phyloP scores from a whole-genome alignment of 2,888 invertebrate species.

The Nysson spinosus region DNA sequence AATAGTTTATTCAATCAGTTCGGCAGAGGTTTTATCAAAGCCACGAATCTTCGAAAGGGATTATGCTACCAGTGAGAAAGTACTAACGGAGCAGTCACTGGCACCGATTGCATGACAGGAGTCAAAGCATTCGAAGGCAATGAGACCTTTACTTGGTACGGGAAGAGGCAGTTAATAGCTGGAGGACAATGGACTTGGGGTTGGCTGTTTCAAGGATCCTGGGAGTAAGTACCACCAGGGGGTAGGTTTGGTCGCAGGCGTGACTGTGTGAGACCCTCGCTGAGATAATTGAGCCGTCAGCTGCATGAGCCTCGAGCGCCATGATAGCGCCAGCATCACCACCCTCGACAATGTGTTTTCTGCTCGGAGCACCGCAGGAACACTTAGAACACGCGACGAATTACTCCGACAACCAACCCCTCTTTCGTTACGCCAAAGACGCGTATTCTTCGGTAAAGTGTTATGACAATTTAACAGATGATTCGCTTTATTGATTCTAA shows the following conservation, averaged over 20 bases:
- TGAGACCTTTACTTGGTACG: constrained; percentile 63
- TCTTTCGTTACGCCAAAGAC: constrained; percentile 4
- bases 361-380: constrained; percentile 49
- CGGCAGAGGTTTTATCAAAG: neutral
- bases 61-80: constrained; percentile 44
- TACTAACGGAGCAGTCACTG: constrained; percentile 45
- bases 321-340: constrained; percentile 62
- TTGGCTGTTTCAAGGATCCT: constrained; percentile 65
- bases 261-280: constrained; percentile 70
- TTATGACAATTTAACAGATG: constrained; percentile 40
- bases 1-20: too few species aligned
- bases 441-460: neutral
- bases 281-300: constrained; percentile 77
- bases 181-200: constrained; percentile 70
- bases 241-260: constrained; percentile 65
- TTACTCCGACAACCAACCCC: constrained; percentile 46
- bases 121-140: constrained; percentile 69
- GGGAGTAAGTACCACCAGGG: constrained; percentile 52
- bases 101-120: constrained; percentile 62
- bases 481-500: too few species aligned
- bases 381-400: constrained; percentile 59
- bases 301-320: constrained; percentile 71
- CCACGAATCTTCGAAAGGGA: constrained; percentile 41
- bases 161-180: constrained; percentile 68
- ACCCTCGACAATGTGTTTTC: constrained; percentile 54